phyloP scores from a whole-genome alignment of 2,113 vertebrate genomes.

The Ahaetulla prasina region DNA sequence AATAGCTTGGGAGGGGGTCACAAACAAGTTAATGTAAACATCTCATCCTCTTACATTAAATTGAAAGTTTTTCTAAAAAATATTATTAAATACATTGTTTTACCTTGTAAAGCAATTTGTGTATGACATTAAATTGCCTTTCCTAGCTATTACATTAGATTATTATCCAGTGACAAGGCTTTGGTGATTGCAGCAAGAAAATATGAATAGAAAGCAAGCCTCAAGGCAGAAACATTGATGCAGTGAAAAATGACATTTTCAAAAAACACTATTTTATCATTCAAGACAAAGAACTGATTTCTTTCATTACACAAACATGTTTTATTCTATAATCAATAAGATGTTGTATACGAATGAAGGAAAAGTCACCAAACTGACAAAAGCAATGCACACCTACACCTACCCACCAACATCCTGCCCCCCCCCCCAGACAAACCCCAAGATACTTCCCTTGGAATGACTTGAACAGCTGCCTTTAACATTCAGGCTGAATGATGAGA shows the following conservation, averaged over 20 bases:
- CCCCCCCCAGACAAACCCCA: background rate
- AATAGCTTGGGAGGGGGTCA: background rate
- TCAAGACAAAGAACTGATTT: background rate
- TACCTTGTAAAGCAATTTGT: constrained; percentile 26
- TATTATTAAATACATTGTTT: constrained; percentile 3
- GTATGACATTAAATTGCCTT: constrained; percentile 34
- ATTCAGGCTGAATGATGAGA: background rate
- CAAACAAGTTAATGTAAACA: background rate
- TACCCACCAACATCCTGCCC: too few relatives aligned
- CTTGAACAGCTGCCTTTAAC: too few relatives aligned
- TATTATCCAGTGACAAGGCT: constrained; percentile 37
- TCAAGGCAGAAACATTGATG: background rate
- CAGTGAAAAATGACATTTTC: constrained; percentile 3
- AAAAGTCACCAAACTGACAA: background rate
- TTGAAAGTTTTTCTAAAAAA: background rate
- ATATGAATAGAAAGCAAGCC: constrained; percentile 3
- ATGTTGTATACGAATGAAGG: background rate
- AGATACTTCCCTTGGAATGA: background rate
- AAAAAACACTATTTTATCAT: background rate
- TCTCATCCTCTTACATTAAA: background rate
- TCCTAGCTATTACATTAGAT: constrained; percentile 35
- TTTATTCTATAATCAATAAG: background rate
- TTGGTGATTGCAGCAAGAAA: constrained; percentile 11
- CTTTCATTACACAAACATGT: background rate
- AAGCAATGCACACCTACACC: background rate